A percentile compares a stretch with the other conserved stretches of the same genome.
Evolutionary conservation across 2,113 vertebrate species (phyloP).

Genomic region (Erythrocercus mccallii): DNA sequence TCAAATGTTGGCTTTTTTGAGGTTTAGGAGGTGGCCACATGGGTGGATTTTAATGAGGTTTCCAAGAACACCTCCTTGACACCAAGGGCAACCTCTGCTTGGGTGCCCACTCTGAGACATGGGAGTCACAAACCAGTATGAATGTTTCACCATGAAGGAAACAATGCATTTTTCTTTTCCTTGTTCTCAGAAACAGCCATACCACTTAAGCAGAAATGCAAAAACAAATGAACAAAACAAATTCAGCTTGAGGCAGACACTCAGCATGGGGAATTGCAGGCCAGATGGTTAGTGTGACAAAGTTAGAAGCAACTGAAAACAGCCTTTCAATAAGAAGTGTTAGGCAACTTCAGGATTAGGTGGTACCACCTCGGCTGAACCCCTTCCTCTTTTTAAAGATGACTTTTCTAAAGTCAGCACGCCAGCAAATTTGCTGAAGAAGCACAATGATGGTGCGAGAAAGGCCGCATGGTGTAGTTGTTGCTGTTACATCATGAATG

Average conservation of each 20-base stretch:
- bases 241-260: conserved; percentile 38
- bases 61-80: not conserved
- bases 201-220: conserved; percentile 28
- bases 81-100: not conserved
- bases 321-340: conserved; percentile 14
- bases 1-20: not conserved
- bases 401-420: not conserved
- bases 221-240: conserved; percentile 45
- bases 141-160: not conserved
- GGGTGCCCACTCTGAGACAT: not conserved
- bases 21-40: not conserved
- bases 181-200: conserved; percentile 2
- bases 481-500: not conserved
- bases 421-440: not conserved
- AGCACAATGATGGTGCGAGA: not conserved
- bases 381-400: not conserved
- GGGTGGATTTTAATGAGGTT: not conserved
- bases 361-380: not conserved
- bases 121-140: not conserved
- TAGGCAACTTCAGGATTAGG: conserved; percentile 24
- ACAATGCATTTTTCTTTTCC: conserved; percentile 43
- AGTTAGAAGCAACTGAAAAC: conserved; percentile 32
- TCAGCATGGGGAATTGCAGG: conserved; percentile 23
- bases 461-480: not conserved
- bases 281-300: conserved; percentile 50